A percentile compares a stretch with the other conserved stretches of the same genome.
phyloP scores from a whole-genome alignment of 2,113 vertebrate species.

The Sceloporus undulatus region DNA sequence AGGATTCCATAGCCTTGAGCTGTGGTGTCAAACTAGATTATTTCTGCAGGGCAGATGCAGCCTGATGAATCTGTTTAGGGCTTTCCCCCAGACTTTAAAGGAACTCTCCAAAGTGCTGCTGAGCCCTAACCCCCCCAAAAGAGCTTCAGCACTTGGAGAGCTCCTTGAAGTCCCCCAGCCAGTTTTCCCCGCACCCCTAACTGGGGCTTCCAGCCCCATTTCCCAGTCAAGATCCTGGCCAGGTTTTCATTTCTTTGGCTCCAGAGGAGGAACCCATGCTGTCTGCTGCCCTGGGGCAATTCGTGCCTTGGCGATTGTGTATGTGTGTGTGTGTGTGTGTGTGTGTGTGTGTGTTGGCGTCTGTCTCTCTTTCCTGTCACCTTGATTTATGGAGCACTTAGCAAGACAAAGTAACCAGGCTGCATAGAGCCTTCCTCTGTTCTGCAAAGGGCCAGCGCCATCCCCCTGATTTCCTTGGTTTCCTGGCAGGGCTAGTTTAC shows the following conservation, averaged over 20 bases:
- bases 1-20: too few species aligned
- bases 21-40: too few species aligned
- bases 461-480: conserved; percentile 50
- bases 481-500: conserved; percentile 62
- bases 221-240: too few species aligned
- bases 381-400: conserved; percentile 69
- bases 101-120: too few species aligned
- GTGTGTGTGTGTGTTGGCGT: neutral
- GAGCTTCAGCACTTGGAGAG: too few species aligned
- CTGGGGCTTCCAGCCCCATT: too few species aligned
- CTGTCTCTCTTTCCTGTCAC: conserved; percentile 44
- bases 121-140: too few species aligned
- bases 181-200: neutral
- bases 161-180: too few species aligned
- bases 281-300: neutral
- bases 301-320: conserved; percentile 1
- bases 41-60: too few species aligned
- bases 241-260: neutral
- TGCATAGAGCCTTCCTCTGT: neutral
- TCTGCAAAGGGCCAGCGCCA: conserved; percentile 31
- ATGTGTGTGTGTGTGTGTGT: too few species aligned
- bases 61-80: too few species aligned
- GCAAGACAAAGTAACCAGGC: conserved; percentile 59
- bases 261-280: neutral
- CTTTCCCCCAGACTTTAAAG: too few species aligned